Evolutionary conservation across 2,888 invertebrate species (phyloP).

Genomic region (Cheilosia impressa): DNA sequence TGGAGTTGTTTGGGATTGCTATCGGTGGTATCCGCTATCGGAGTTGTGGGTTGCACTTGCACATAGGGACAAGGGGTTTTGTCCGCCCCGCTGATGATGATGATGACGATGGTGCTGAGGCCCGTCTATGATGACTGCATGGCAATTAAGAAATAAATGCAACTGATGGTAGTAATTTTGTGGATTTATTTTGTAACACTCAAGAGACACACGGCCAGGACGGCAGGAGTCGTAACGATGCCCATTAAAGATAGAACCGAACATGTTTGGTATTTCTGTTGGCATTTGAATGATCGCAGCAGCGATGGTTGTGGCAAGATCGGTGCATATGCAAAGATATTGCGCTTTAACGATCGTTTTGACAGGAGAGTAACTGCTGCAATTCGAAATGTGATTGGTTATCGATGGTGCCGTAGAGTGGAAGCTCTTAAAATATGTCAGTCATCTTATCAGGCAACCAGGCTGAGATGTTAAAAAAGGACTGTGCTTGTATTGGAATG

Average conservation of each 20-base stretch:
- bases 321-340: background rate
- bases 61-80: conserved; percentile 20
- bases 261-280: conserved; percentile 55
- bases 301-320: conserved; percentile 7
- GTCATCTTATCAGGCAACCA: no score
- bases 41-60: conserved; percentile 31
- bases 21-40: conserved; percentile 21
- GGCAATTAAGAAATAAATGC: conserved; percentile 73
- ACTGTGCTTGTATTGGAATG: no score
- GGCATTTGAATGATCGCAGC: conserved; percentile 64
- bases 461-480: no score
- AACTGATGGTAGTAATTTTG: conserved; percentile 71
- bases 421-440: background rate
- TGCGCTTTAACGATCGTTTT: background rate
- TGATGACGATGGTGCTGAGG: conserved; percentile 8
- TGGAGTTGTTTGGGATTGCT: conserved; percentile 62
- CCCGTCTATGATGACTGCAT: conserved; percentile 12
- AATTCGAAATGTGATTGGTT: conserved; percentile 7
- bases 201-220: conserved; percentile 2
- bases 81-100: conserved; percentile 3
- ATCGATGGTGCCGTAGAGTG: background rate
- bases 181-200: conserved; percentile 72
- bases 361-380: background rate
- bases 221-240: conserved; percentile 47
- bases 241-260: conserved; percentile 53